Base-by-base conservation (phyloP, 2,888 invertebrate genomes). In the Tinea semifulvella region DNA sequence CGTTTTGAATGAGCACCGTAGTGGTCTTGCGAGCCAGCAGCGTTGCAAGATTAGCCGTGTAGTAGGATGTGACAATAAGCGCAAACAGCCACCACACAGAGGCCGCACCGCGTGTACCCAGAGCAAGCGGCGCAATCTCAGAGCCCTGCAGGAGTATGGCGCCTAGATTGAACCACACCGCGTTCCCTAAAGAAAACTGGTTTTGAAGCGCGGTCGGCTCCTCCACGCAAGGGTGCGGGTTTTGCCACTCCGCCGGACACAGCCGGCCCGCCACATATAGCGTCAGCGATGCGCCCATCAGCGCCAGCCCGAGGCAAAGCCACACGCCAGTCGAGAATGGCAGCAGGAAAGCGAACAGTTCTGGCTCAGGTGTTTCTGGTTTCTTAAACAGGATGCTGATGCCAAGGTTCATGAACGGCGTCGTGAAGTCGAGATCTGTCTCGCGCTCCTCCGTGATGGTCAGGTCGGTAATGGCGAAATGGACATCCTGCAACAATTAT, bases 371-470 rank as follows among this genome's bases (percentile, higher is more conserved):
- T 53, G 90, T 88, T 58, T 84, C 85, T 2, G 97, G 95, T 60
- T 91, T 92, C 58, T 86, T 88, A 77, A 90, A 96, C 44, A 96
- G 71, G 58, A 98, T 96, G 53, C 91, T 89, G 61, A 96, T 96
- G 50, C 93, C 92, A 49, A 97, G 84, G 71, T 94, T 95, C 92
- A 98, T 94, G 70, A 97, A 98, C 0, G 97, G 97, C 73, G 93
- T 93, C 1, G 97, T 96, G 68, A 98, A 98, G 76, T 97, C 96
- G 2, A 95, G 94, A 20, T 88, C 91, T 51, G 84, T 84, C 71
- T 96, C 94, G 48, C 98, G 85, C 57, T 92, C 90, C 46, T 94
- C 90, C 17, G 97, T 96, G 56, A 92, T 90, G 17, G 92, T 91
- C 56, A 98, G 83, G 64, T 97, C 96, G 1, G 95, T 95, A 49